Evolutionary conservation across 2,888 invertebrate species (phyloP).

Genomic region (Xanthia togata): DNA sequence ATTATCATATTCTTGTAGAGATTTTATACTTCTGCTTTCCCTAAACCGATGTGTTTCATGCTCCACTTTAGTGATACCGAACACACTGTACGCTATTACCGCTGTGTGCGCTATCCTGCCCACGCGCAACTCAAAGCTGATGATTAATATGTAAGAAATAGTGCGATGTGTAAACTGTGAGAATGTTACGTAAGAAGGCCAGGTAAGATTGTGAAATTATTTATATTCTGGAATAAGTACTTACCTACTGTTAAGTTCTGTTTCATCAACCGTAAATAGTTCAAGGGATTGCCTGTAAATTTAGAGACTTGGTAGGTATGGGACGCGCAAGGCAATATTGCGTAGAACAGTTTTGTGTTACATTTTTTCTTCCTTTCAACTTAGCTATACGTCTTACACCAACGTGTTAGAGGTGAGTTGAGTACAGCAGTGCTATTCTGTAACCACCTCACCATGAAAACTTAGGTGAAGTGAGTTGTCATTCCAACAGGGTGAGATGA

Average conservation of each 20-base stretch:
- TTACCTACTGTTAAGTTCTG: background rate
- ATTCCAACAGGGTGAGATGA: too few relatives aligned
- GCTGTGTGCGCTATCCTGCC: conserved; percentile 41
- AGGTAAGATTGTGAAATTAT: conserved; percentile 36
- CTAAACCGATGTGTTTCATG: conserved; percentile 10
- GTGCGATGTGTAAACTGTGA: conserved; percentile 36
- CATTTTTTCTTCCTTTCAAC: too few relatives aligned
- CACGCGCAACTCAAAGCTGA: conserved; percentile 53
- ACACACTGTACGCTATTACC: conserved; percentile 11
- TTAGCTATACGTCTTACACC: too few relatives aligned
- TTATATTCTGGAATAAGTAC: conserved; percentile 4
- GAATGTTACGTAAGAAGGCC: conserved; percentile 34
- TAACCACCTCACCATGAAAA: too few relatives aligned
- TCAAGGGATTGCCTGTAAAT: background rate
- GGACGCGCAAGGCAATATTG: background rate
- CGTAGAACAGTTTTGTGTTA: too few relatives aligned
- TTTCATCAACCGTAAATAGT: background rate
- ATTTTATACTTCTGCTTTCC: background rate
- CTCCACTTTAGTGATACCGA: conserved; percentile 34
- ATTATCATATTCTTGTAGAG: too few relatives aligned
- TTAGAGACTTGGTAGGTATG: background rate
- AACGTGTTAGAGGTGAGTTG: too few relatives aligned
- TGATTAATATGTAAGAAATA: conserved; percentile 60
- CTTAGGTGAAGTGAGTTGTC: too few relatives aligned
- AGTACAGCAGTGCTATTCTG: too few relatives aligned